Evolutionary conservation across 2,888 invertebrate species (phyloP).

Genomic region (Epiblema foenella): DNA sequence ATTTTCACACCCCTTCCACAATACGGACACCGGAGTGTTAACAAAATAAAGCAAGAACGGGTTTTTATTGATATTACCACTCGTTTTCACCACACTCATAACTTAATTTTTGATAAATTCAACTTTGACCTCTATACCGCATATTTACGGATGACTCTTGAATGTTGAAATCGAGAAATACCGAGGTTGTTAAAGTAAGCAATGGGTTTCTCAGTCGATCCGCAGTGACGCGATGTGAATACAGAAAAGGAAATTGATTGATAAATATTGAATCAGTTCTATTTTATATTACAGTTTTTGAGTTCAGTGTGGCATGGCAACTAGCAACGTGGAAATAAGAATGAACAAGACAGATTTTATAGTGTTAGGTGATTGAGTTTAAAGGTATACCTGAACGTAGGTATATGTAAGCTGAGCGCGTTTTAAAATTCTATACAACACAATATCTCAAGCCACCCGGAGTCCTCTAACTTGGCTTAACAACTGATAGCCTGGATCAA

Average conservation of each 20-base stretch:
- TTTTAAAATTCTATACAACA: too few relatives aligned
- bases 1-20: background rate
- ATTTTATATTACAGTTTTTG: conserved; percentile 36
- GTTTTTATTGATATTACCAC: conserved; percentile 31
- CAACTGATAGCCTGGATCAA: too few relatives aligned
- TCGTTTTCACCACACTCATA: background rate
- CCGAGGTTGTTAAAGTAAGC: background rate
- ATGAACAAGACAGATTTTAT: background rate
- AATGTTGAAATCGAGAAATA: background rate
- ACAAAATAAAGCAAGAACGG: conserved; percentile 32
- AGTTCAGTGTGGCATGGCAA: conserved; percentile 12
- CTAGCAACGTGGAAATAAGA: background rate
- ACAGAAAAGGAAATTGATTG: conserved; percentile 37
- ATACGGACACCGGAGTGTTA: conserved; percentile 28
- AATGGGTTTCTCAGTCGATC: conserved; percentile 12
- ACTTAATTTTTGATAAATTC: too few relatives aligned
- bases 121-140: background rate
- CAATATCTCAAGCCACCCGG: too few relatives aligned
- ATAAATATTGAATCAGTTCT: conserved; percentile 36
- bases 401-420: too few relatives aligned
- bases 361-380: background rate
- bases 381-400: too few relatives aligned
- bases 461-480: too few relatives aligned
- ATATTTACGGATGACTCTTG: background rate
- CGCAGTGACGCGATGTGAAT: conserved; percentile 24